phyloP scores from a whole-genome alignment of 2,888 invertebrate species.

The Limnephilus lunatus region DNA sequence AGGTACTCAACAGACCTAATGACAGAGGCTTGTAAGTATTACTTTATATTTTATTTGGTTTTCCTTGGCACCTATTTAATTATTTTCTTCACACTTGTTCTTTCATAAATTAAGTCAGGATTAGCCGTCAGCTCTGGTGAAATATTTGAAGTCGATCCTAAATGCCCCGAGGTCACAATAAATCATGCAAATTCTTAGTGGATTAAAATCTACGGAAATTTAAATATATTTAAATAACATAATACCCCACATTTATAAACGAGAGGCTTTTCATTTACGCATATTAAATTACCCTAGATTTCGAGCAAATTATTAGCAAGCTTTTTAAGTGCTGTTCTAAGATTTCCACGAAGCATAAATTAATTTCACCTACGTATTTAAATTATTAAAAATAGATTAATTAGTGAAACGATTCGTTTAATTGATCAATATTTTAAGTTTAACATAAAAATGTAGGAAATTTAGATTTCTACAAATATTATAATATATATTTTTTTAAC shows the following conservation, averaged over 20 bases:
- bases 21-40: neutral
- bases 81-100: neutral
- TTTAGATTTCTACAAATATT: neutral
- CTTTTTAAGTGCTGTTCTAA: neutral
- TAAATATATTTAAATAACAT: conserved; percentile 41
- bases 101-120: neutral
- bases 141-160: conserved; percentile 30
- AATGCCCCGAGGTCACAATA: conserved; percentile 35
- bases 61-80: neutral
- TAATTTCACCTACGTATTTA: neutral
- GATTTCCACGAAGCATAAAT: neutral
- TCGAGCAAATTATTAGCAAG: neutral
- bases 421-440: neutral
- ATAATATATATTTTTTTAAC: no score
- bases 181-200: conserved; percentile 44
- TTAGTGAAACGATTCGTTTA: neutral
- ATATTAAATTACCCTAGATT: neutral
- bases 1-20: neutral
- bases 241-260: neutral
- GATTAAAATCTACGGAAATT: conserved; percentile 28
- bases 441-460: neutral
- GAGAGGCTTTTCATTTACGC: conserved; percentile 5
- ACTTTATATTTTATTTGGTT: neutral
- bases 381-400: neutral
- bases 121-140: conserved; percentile 18